Conservation (phyloP, 2,797 vertebrate species). For the Dendrocincla fuliginosa region DNA sequence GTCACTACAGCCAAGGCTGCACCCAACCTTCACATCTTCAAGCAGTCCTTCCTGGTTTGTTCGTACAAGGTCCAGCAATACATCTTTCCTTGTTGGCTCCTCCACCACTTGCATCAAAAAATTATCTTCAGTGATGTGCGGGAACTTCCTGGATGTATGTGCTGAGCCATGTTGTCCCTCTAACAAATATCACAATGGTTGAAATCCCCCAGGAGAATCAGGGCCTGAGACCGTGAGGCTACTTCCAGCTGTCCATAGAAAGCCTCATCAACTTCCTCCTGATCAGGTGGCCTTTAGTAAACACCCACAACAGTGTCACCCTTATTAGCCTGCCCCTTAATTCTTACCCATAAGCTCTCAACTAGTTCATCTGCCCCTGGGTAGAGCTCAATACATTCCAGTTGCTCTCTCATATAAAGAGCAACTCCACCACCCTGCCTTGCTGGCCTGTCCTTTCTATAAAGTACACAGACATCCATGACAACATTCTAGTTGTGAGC, state of each 20-base stretch:
- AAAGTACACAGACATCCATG: not conserved
- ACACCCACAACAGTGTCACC: not conserved
- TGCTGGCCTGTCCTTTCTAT: not conserved
- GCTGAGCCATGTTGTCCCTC: accelerated
- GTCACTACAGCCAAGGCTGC: not conserved
- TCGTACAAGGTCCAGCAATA: not conserved
- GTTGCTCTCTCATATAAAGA: not conserved
- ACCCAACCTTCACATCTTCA: not conserved
- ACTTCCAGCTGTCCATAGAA: too few relatives aligned
- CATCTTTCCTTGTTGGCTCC: accelerated
- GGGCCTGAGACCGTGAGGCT: not conserved
- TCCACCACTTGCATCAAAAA: not conserved
- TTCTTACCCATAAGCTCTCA: not conserved
- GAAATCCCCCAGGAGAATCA: not conserved
- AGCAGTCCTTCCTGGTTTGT: not conserved
- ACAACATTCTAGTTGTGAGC: not conserved
- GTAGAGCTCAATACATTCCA: not conserved
- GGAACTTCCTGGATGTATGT: too few relatives aligned
- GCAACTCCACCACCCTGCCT: not conserved
- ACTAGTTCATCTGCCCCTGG: not conserved
- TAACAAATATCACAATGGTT: not conserved
- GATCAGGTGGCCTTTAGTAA: not conserved
- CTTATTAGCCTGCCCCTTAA: not conserved
- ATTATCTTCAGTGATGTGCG: not conserved
- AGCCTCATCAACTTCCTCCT: too few relatives aligned